Evolutionary conservation across 2,797 vertebrate species (phyloP).

Genomic region (Rhabdophis nuchalis): DNA sequence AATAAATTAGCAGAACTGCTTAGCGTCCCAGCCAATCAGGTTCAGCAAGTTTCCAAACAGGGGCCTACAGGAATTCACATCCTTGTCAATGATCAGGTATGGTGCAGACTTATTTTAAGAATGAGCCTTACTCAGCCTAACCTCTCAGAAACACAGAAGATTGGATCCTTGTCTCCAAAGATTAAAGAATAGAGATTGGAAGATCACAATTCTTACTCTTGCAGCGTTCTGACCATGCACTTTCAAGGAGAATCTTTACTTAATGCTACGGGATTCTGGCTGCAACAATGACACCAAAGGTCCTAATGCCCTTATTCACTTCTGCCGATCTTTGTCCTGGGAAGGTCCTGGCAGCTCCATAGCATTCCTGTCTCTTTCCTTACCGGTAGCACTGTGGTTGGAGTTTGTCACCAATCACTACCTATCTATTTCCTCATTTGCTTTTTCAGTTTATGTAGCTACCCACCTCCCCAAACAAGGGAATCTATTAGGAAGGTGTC

Average conservation of each 20-base stretch:
- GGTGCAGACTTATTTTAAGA: background rate
- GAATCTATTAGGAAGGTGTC: background rate
- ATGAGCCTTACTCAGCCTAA: background rate
- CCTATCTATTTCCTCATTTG: background rate
- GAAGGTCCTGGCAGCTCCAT: background rate
- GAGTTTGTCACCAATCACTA: background rate
- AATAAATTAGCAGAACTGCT: constrained; percentile 56
- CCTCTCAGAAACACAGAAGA: background rate
- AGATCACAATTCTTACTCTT: background rate
- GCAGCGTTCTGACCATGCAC: background rate
- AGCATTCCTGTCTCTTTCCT: background rate
- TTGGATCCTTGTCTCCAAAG: background rate
- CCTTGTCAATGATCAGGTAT: constrained; percentile 57
- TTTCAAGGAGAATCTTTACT: background rate
- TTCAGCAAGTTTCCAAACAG: constrained; percentile 42
- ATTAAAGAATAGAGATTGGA: background rate
- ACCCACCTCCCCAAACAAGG: background rate
- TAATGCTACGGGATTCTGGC: background rate
- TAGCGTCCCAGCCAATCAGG: constrained; percentile 52
- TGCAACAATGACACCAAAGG: background rate
- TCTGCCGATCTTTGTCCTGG: background rate
- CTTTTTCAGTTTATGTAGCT: background rate
- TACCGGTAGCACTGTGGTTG: background rate
- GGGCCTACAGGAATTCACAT: constrained; percentile 50
- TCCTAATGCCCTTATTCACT: background rate